Evolutionary conservation across 1,140 invertebrate genomes (phyloP).

Genomic region (Homarus americanus): DNA sequence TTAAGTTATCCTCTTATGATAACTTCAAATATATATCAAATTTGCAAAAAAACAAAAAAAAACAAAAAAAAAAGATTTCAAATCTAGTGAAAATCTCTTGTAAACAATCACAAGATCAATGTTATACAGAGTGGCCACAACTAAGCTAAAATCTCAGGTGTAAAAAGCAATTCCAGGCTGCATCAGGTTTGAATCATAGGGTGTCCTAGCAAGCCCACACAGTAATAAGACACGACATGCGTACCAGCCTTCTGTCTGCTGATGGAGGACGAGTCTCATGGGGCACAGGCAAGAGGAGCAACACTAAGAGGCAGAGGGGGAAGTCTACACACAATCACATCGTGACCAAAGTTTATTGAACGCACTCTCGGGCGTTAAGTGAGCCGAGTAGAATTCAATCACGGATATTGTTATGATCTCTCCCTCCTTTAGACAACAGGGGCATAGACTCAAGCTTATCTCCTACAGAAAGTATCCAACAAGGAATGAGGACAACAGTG

Average conservation of each 20-base stretch:
- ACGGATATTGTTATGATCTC: slow-evolving; percentile 5
- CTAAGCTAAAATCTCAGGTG: slow-evolving; percentile 16
- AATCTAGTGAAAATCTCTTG: background rate
- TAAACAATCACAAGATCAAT: slow-evolving; percentile 34
- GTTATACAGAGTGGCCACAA: slow-evolving; percentile 9
- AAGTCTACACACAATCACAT: slow-evolving; percentile 23
- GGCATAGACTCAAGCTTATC: slow-evolving; percentile 67
- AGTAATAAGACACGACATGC: slow-evolving; percentile 56
- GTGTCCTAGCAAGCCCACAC: slow-evolving; percentile 16
- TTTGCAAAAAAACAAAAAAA: background rate
- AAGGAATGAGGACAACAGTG: background rate
- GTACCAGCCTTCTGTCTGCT: slow-evolving; percentile 38
- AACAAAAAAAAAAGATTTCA: too few species aligned
- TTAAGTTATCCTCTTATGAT: slow-evolving; percentile 6
- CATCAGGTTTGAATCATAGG: slow-evolving; percentile 24
- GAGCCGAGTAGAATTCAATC: slow-evolving; percentile 20
- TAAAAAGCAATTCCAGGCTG: slow-evolving; percentile 50
- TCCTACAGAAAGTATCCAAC: background rate
- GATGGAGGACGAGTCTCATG: slow-evolving; percentile 10
- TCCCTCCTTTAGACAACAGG: slow-evolving; percentile 23
- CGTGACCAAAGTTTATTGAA: background rate
- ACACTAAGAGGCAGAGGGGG: slow-evolving; percentile 35
- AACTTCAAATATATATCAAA: slow-evolving; percentile 18
- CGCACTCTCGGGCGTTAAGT: background rate
- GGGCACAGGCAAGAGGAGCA: slow-evolving; percentile 50